Evolutionary conservation across 2,113 vertebrate species (phyloP).

Genomic region (Odocoileus hemionus): DNA sequence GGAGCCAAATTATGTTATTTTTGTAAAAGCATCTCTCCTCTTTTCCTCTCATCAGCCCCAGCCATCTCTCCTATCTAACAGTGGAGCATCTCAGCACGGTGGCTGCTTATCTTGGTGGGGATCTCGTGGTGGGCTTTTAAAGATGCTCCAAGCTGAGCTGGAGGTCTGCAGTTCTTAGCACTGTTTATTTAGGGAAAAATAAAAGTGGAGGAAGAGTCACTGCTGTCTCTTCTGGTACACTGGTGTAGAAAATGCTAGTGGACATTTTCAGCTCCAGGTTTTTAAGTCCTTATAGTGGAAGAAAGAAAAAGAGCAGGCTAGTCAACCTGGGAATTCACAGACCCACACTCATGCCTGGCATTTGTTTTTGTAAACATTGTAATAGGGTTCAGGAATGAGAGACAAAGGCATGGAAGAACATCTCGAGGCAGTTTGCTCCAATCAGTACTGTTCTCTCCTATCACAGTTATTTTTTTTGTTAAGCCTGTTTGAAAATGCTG

Average conservation of each 20-base stretch:
- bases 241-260: conserved; percentile 38
- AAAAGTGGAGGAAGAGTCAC: background rate
- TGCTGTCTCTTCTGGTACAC: background rate
- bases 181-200: background rate
- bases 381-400: conserved; percentile 48
- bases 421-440: conserved; percentile 40
- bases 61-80: conserved; percentile 28
- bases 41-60: conserved; percentile 41
- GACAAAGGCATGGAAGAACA: background rate
- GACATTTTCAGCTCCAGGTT: conserved; percentile 44
- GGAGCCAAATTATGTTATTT: conserved; percentile 76
- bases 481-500: conserved; percentile 63
- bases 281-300: conserved; percentile 8
- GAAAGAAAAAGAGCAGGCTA: conserved; percentile 9
- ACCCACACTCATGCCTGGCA: background rate
- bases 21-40: conserved; percentile 67
- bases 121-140: conserved; percentile 47
- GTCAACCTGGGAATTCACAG: background rate
- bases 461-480: conserved; percentile 51
- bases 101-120: conserved; percentile 54
- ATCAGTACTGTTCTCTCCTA: conserved; percentile 62
- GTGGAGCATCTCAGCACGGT: background rate
- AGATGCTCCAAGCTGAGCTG: conserved; percentile 24
- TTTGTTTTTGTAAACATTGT: conserved; percentile 55
- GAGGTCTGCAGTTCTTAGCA: conserved; percentile 8